These are phyloP conservation scores for Trachelus tabidus DNA, from an alignment of 2,888 invertebrate species.

Conservation along the genomic window DNA sequence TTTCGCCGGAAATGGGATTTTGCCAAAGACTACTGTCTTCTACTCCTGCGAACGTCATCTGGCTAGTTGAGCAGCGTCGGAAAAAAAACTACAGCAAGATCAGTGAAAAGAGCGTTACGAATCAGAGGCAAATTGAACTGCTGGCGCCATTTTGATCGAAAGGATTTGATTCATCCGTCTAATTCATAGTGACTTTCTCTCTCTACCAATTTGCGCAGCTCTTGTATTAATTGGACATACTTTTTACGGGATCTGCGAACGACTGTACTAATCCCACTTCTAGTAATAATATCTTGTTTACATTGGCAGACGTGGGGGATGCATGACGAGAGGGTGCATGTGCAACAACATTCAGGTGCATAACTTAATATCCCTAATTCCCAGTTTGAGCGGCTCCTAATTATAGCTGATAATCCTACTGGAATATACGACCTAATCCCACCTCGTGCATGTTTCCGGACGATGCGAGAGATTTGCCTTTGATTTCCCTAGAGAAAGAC, in stretches of 20 bases:
- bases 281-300: slow-evolving; percentile 43
- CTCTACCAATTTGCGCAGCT: slow-evolving; percentile 25
- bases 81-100: not conserved
- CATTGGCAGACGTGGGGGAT: slow-evolving; percentile 34
- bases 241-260: slow-evolving; percentile 5
- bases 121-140: not conserved
- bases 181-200: not conserved
- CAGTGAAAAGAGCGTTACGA: not conserved
- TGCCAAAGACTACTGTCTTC: slow-evolving; percentile 6
- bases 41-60: not conserved
- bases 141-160: not conserved
- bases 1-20: slow-evolving; percentile 44
- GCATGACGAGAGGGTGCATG: slow-evolving; percentile 38
- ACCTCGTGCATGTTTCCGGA: not conserved
- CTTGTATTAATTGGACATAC: slow-evolving; percentile 22
- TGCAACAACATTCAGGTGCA: slow-evolving; percentile 54
- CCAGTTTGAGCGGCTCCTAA: slow-evolving; percentile 28
- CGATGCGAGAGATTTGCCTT: not conserved
- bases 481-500: not conserved
- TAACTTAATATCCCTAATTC: slow-evolving; percentile 38
- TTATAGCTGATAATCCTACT: slow-evolving; percentile 39
- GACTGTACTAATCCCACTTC: slow-evolving; percentile 37
- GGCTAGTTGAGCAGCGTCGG: not conserved
- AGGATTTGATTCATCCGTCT: not conserved
- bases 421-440: slow-evolving; percentile 26